Evolutionary conservation across 2,888 invertebrate genomes (phyloP).

Genomic region (Rhorus exstirpatorius): DNA sequence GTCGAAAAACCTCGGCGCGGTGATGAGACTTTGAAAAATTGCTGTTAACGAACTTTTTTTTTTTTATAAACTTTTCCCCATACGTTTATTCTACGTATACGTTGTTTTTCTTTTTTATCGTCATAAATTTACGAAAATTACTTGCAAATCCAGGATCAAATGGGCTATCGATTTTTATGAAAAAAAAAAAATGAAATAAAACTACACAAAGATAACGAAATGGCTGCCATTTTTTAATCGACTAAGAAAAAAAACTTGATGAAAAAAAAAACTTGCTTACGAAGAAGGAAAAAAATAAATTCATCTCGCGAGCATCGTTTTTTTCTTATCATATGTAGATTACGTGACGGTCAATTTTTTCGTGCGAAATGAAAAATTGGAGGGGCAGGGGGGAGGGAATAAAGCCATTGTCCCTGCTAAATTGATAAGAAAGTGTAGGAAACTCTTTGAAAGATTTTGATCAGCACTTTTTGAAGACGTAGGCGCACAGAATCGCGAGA

Average conservation of each 20-base stretch:
- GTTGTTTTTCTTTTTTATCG: not conserved
- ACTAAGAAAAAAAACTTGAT: conserved; percentile 63
- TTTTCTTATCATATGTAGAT: conserved; percentile 73
- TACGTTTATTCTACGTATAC: not conserved
- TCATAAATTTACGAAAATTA: not conserved
- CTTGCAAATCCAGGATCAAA: not conserved
- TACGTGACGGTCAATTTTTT: no score
- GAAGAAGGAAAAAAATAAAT: conserved; percentile 48
- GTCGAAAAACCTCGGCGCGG: no score
- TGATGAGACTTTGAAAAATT: no score
- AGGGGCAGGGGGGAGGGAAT: conserved; percentile 15
- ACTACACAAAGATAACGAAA: conserved; percentile 73
- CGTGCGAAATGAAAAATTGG: conserved; percentile 37
- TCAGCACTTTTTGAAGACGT: conserved; percentile 62
- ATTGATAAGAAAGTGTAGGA: conserved; percentile 10
- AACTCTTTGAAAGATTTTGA: conserved; percentile 61
- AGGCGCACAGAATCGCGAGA: conserved; percentile 46
- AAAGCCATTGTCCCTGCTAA: not conserved
- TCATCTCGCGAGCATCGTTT: conserved; percentile 74
- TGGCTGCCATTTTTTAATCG: conserved; percentile 82
- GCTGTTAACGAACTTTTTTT: no score
- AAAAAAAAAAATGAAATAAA: conserved; percentile 36
- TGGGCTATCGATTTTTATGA: conserved; percentile 47
- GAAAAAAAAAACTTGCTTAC: conserved; percentile 36
- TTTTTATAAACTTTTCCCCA: no score